Conservation (phyloP, 1,140 invertebrate genomes). For the Microplitis demolitor region DNA sequence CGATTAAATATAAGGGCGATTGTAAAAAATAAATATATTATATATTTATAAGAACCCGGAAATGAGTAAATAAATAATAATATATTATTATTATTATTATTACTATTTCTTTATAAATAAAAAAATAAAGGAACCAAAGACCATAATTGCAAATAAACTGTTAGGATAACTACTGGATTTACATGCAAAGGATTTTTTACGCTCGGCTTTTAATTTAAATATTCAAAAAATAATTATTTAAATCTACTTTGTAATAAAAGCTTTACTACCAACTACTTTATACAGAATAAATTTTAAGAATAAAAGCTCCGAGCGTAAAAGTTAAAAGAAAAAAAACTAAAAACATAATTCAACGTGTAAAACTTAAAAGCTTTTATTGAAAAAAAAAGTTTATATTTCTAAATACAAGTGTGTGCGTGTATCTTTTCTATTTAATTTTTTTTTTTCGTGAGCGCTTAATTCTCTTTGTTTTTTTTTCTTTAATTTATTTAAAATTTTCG, state of each 20-base stretch:
- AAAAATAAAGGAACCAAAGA: conserved; percentile 34
- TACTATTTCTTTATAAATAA: background rate
- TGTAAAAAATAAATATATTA: too few species aligned
- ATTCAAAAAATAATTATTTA: conserved; percentile 29
- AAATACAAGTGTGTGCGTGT: conserved; percentile 56
- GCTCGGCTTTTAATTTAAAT: conserved; percentile 57
- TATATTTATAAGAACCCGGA: too few species aligned
- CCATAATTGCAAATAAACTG: conserved; percentile 40
- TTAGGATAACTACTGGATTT: conserved; percentile 49
- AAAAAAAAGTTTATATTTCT: conserved; percentile 58
- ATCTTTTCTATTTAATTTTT: conserved; percentile 9
- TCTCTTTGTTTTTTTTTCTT: conserved; percentile 14
- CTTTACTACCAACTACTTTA: background rate
- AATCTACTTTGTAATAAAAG: background rate
- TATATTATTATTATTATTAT: too few species aligned
- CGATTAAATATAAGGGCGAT: too few species aligned
- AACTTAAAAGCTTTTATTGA: conserved; percentile 61
- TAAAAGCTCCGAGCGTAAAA: background rate
- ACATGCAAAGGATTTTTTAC: conserved; percentile 56
- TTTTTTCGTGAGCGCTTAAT: conserved; percentile 31
- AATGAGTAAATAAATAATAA: too few species aligned
- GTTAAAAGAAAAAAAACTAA: conserved; percentile 40
- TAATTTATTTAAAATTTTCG: background rate
- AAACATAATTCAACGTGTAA: conserved; percentile 59
- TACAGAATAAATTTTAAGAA: background rate